These are phyloP conservation scores for Acrocyrtus sp. DNA, from an alignment of 2,888 invertebrate species.

Conservation along the genomic window DNA sequence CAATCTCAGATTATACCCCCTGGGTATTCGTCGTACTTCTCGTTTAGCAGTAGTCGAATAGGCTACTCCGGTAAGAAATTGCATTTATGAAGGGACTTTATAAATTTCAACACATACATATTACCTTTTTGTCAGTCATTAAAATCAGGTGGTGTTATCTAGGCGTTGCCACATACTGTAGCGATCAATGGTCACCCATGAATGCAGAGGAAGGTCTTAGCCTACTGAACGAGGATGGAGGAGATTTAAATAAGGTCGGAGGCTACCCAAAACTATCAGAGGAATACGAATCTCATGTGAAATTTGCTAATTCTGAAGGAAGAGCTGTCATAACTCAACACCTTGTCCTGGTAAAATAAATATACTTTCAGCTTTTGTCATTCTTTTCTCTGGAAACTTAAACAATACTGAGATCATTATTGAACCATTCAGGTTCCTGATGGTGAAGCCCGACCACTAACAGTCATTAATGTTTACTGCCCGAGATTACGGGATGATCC, in stretches of 20 bases:
- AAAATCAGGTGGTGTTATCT: not conserved
- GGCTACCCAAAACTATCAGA: slow-evolving; percentile 19
- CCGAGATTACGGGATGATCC: slow-evolving; percentile 54
- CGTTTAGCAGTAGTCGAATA: slow-evolving; percentile 41
- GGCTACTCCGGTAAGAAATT: slow-evolving; percentile 54
- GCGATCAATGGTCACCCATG: slow-evolving; percentile 31
- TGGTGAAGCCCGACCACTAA: slow-evolving; percentile 32
- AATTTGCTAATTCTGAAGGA: slow-evolving; percentile 52
- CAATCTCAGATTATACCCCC: slow-evolving; percentile 34
- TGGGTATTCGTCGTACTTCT: slow-evolving; percentile 54
- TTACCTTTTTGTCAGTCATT: too few species aligned
- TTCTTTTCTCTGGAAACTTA: not conserved
- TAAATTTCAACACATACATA: too few species aligned
- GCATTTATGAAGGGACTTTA: too few species aligned
- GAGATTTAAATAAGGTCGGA: slow-evolving; percentile 32
- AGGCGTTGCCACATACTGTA: slow-evolving; percentile 56
- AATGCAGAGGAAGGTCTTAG: slow-evolving; percentile 50
- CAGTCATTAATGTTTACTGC: slow-evolving; percentile 57
- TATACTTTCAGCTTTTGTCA: not conserved
- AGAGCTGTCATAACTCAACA: slow-evolving; percentile 53
- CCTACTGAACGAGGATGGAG: not conserved
- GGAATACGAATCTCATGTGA: slow-evolving; percentile 21
- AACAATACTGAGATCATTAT: not conserved
- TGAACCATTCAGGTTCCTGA: slow-evolving; percentile 37
- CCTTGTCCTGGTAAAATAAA: slow-evolving; percentile 35